Base-by-base conservation (phyloP, 2,888 invertebrate species). In the Heteromurus nitidus region DNA sequence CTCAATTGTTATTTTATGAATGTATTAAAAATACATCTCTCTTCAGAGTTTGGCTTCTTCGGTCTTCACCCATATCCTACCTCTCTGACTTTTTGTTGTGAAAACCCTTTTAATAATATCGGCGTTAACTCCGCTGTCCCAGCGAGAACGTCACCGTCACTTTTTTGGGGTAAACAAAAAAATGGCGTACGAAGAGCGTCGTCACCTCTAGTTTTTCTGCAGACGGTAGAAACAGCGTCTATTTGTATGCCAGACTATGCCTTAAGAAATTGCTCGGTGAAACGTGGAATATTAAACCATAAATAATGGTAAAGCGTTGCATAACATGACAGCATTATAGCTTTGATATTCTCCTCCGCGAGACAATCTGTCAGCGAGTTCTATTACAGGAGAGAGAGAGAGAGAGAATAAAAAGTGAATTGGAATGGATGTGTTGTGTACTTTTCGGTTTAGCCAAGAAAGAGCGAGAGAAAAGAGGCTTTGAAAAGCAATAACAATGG, bases 281-380 rank as follows among this genome's bases (percentile, higher is more conserved):
- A 26, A 60, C 72, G 72, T 60, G 60, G 60, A 72, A 72, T 44
- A 72, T 70, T 72, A 72, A 72, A 60, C 72, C 72, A 72, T 72
- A 72, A 72, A 72, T 72, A 72, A 72, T 72, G 60, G 36, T 13
- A 60, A 72, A 72, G 18, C 60, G 60, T 72, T 72, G 60, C 72
- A 72, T 72, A 72, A 72, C 58, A 22, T 72, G 60, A 72, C 58
- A 72, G 60, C 26, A 70, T 42, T 60, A 58, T 22, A 36, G 36
- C 26, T 36, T 26, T 11, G 13, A 24, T 18, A 70, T 36, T 58
- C 53, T 58, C 58, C 1, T 22, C 55, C 36, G n/a, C 26, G n/a
- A 22, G 44, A 24, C 47, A 58, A 44, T 44, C 65, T 44, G 26
- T 44, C 24, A 42, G 9, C n/a, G 30, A 16, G 22, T 20, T 13